phyloP scores from a whole-genome alignment of 2,797 vertebrate genomes.

The Cheirogaleus major region DNA sequence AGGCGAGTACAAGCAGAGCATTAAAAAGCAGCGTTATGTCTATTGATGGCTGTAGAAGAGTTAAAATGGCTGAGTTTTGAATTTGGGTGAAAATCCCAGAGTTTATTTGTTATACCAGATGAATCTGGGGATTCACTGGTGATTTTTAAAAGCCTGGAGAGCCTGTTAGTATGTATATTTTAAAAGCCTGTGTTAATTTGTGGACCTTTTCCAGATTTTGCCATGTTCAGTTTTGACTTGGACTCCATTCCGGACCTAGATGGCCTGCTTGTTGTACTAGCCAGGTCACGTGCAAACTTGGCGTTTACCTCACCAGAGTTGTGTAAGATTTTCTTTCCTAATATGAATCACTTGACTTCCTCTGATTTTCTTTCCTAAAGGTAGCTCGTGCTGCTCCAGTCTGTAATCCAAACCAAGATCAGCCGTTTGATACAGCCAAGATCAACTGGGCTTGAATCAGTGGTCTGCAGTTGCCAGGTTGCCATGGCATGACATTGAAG shows the following conservation, averaged over 20 bases:
- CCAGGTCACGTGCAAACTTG: neutral
- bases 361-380: neutral
- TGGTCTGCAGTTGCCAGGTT: neutral
- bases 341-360: neutral
- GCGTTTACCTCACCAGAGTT: neutral
- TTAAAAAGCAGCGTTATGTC: slow-evolving; percentile 87
- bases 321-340: neutral
- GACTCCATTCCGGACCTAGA: neutral
- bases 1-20: slow-evolving; percentile 86
- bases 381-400: neutral
- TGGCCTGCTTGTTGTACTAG: neutral
- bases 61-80: slow-evolving; percentile 83
- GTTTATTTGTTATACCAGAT: slow-evolving; percentile 66
- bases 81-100: slow-evolving; percentile 81
- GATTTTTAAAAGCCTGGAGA: neutral
- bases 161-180: neutral
- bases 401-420: neutral
- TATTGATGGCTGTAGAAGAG: slow-evolving; percentile 84
- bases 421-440: neutral
- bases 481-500: neutral
- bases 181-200: neutral
- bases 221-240: neutral
- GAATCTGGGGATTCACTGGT: slow-evolving; percentile 68
- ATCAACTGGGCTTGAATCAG: neutral
- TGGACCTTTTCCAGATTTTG: neutral